phyloP scores from a whole-genome alignment of 1,140 invertebrate species.

The Microplitis demolitor region DNA sequence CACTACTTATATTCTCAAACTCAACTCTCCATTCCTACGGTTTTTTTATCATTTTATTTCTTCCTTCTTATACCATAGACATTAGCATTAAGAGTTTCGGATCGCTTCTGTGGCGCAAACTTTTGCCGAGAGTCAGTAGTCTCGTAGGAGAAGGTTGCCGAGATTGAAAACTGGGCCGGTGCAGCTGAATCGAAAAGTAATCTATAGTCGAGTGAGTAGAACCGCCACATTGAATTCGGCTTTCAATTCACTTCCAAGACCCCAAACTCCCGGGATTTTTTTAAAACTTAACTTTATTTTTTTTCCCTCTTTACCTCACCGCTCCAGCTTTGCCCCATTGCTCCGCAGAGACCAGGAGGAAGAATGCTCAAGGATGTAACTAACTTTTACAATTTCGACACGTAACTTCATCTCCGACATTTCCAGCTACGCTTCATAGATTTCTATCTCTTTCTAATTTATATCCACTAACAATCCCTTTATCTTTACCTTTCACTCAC shows the following conservation, averaged over 20 bases:
- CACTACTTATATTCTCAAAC: background rate
- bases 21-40: background rate
- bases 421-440: background rate
- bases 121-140: background rate
- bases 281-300: too few relatives aligned
- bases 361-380: background rate
- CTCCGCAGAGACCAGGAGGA: background rate
- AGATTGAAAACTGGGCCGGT: slow-evolving; percentile 23
- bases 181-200: slow-evolving; percentile 28
- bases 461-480: background rate
- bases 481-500: background rate
- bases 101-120: slow-evolving; percentile 21
- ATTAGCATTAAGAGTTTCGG: slow-evolving; percentile 22
- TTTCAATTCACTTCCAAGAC: slow-evolving; percentile 25
- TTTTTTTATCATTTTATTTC: background rate
- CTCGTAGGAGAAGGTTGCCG: slow-evolving; percentile 7
- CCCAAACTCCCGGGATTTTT: too few relatives aligned
- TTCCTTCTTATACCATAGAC: slow-evolving; percentile 1
- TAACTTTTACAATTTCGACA: slow-evolving; percentile 22
- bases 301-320: too few relatives aligned
- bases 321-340: background rate
- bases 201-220: slow-evolving; percentile 13
- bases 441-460: background rate
- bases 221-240: slow-evolving; percentile 16
- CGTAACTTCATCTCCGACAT: slow-evolving; percentile 1